Evolutionary conservation across 2,113 vertebrate species (phyloP).

Genomic region (Struthidea cinerea): DNA sequence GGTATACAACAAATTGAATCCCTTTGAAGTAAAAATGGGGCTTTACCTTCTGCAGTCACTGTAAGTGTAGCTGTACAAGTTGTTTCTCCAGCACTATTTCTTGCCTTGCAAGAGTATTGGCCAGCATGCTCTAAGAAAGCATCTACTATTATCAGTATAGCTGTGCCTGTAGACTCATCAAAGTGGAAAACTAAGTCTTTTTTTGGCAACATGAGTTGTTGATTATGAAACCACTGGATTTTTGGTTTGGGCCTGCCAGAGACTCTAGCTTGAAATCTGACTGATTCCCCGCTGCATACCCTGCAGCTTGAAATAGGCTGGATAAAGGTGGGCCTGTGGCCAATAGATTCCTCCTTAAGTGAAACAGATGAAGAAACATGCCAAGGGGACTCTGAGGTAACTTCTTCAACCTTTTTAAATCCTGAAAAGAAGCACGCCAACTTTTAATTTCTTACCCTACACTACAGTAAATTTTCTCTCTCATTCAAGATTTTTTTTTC

Average conservation of each 20-base stretch:
- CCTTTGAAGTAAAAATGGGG: constrained; percentile 57
- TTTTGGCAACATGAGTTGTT: constrained; percentile 77
- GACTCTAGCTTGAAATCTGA: constrained; percentile 86
- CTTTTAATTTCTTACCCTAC: constrained; percentile 73
- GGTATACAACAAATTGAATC: constrained; percentile 63
- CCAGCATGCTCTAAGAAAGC: constrained; percentile 89
- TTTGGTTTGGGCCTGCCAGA: constrained; percentile 83
- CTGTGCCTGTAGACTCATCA: constrained; percentile 85
- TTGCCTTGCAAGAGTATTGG: constrained; percentile 86
- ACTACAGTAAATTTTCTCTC: constrained; percentile 19
- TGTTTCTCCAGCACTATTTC: constrained; percentile 83
- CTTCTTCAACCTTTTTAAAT: constrained; percentile 76
- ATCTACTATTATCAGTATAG: constrained; percentile 90
- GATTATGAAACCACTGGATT: constrained; percentile 89
- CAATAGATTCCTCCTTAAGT: constrained; percentile 81
- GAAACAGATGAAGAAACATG: constrained; percentile 79
- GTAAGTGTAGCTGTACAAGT: constrained; percentile 79
- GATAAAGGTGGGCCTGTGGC: constrained; percentile 87
- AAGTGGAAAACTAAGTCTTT: constrained; percentile 91
- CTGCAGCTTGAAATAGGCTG: constrained; percentile 85
- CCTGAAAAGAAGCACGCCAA: constrained; percentile 91
- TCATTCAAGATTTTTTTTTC: not conserved
- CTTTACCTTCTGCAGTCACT: constrained; percentile 80
- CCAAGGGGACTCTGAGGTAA: constrained; percentile 73
- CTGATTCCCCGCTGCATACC: constrained; percentile 85